Evolutionary conservation across 1,140 invertebrate genomes (phyloP).

Genomic region (Batillaria attramentaria): DNA sequence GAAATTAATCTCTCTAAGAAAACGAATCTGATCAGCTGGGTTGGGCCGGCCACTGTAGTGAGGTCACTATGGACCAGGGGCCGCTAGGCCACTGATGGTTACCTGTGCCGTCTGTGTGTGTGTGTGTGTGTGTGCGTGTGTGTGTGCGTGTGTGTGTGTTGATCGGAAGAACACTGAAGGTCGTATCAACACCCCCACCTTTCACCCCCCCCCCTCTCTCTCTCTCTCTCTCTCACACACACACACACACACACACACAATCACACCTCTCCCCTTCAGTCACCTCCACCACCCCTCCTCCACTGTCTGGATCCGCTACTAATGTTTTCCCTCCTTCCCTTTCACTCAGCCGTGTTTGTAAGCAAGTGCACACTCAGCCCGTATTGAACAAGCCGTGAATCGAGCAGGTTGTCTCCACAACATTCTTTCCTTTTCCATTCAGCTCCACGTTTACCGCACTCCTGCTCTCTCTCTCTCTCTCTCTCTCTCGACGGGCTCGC

Average conservation of each 20-base stretch:
- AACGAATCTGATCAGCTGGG: too few relatives aligned
- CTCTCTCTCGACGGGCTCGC: background rate
- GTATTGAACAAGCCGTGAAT: background rate
- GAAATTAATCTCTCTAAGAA: too few relatives aligned
- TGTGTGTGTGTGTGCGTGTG: background rate
- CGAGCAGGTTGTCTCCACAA: background rate
- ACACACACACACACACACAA: background rate
- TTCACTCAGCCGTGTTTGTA: background rate
- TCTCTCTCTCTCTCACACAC: background rate
- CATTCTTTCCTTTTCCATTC: background rate
- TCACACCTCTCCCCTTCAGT: background rate
- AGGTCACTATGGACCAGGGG: too few relatives aligned
- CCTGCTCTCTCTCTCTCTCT: conserved; percentile 10
- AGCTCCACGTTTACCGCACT: background rate
- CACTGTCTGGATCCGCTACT: background rate
- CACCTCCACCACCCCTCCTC: background rate
- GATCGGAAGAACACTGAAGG: too few relatives aligned
- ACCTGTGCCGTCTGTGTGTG: background rate
- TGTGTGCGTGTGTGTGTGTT: background rate
- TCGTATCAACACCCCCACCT: too few relatives aligned
- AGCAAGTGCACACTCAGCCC: background rate
- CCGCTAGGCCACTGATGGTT: too few relatives aligned
- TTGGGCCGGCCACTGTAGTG: too few relatives aligned
- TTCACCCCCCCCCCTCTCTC: too few relatives aligned
- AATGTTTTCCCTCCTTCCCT: background rate